A percentile compares a stretch with the other conserved stretches of the same genome.
These are phyloP conservation scores for Strigamia maritima DNA, from an alignment of 2,888 invertebrate genomes.

Conservation along the genomic window DNA sequence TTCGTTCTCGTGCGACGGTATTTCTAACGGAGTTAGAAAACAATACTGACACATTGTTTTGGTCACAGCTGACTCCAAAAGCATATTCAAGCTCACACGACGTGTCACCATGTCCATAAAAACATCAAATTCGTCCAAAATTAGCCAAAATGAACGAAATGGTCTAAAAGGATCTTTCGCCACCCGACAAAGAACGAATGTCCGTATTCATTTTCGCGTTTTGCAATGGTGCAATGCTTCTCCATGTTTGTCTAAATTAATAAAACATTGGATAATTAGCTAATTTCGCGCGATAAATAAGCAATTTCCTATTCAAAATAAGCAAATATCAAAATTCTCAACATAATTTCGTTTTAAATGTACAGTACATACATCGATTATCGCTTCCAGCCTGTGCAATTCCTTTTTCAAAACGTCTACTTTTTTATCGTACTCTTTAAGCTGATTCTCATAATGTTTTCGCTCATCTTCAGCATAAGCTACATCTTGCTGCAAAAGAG, in stretches of 20 bases:
- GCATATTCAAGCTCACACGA: constrained; percentile 70
- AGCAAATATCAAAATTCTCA: too few relatives aligned
- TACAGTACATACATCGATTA: too few relatives aligned
- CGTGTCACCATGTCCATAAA: constrained; percentile 90
- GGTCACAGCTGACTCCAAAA: constrained; percentile 69
- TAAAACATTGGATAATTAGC: too few relatives aligned
- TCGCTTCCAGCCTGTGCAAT: constrained; percentile 43
- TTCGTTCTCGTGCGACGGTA: constrained; percentile 38
- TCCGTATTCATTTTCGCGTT: constrained; percentile 45
- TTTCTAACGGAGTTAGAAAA: constrained; percentile 77
- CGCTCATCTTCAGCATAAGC: constrained; percentile 46
- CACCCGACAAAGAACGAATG: constrained; percentile 74
- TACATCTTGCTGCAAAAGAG: constrained; percentile 45
- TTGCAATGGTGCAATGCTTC: constrained; percentile 46
- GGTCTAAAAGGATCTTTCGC: constrained; percentile 93
- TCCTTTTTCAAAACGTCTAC: constrained; percentile 45
- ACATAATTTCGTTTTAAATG: too few relatives aligned
- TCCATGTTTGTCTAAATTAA: constrained; percentile 33
- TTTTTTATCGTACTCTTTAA: constrained; percentile 48
- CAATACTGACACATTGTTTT: constrained; percentile 73
- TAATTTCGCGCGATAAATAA: too few relatives aligned
- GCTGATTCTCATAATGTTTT: constrained; percentile 47
- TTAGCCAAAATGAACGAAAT: constrained; percentile 85
- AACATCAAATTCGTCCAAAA: constrained; percentile 95
- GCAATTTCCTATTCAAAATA: too few relatives aligned